Percentiles rank a stretch among this genome's conserved stretches.
Conservation (phyloP, 2,797 vertebrate species). For the Chrysocyon brachyurus region DNA sequence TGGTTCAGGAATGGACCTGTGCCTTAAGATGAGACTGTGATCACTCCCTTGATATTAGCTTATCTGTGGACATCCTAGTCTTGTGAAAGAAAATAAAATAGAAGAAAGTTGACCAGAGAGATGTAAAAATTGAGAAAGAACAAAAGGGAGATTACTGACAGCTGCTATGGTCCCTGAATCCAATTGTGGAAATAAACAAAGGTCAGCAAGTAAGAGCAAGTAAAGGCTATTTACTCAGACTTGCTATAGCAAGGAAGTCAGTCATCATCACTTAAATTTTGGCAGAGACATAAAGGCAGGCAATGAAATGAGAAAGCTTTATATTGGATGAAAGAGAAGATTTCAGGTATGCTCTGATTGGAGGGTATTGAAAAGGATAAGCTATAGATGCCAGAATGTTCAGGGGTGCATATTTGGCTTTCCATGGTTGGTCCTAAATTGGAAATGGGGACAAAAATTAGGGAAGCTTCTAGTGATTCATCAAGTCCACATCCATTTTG, state of each 20-base stretch:
- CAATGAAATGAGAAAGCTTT: not conserved
- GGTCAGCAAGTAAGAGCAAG: not conserved
- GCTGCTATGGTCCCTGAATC: not conserved
- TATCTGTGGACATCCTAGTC: not conserved
- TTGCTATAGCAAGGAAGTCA: not conserved
- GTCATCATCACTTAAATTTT: not conserved
- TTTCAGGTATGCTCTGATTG: not conserved
- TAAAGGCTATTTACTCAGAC: not conserved
- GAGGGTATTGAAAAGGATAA: not conserved
- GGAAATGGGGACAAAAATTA: not conserved
- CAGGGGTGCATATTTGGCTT: not conserved
- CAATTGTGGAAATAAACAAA: constrained; percentile 1
- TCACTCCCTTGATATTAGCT: not conserved
- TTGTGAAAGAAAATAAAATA: not conserved
- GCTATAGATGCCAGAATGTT: not conserved
- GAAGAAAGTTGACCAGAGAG: not conserved
- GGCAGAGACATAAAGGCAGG: not conserved
- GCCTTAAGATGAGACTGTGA: not conserved
- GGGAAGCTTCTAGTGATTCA: not conserved
- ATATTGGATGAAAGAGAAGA: not conserved
- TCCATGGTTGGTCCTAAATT: not conserved
- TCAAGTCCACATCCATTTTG: not conserved
- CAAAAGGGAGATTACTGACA: not conserved
- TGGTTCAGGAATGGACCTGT: not conserved
- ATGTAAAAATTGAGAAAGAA: not conserved